These are phyloP conservation scores for Tiliacea aurago DNA, from an alignment of 2,888 invertebrate genomes.

Conservation along the genomic window DNA sequence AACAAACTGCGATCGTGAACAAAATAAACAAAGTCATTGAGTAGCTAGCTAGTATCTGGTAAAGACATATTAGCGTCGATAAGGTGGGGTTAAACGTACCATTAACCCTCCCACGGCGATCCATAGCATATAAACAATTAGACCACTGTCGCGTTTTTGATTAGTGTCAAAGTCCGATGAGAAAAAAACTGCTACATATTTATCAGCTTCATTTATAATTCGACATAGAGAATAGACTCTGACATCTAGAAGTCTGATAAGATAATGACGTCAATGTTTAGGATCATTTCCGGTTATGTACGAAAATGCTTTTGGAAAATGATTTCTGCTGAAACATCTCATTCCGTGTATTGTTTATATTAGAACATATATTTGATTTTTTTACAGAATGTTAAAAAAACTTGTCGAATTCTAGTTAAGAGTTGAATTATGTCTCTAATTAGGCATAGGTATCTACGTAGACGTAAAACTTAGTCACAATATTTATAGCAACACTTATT, in stretches of 20 bases:
- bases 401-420: not conserved
- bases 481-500: conserved; percentile 23
- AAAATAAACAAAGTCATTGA: conserved; percentile 49
- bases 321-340: conserved; percentile 14
- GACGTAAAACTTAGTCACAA: conserved; percentile 18
- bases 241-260: conserved; percentile 11
- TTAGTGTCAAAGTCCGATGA: conserved; percentile 59
- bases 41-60: conserved; percentile 33
- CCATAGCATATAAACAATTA: conserved; percentile 64
- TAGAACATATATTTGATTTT: conserved; percentile 1
- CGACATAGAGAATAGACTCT: not conserved
- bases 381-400: conserved; percentile 17
- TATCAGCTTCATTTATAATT: conserved; percentile 23
- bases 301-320: conserved; percentile 31
- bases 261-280: conserved; percentile 43
- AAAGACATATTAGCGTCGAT: conserved; percentile 56
- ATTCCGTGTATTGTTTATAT: conserved; percentile 28
- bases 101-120: conserved; percentile 63
- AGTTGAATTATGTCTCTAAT: not conserved
- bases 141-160: conserved; percentile 60
- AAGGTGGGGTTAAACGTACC: conserved; percentile 64
- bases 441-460: not conserved
- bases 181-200: conserved; percentile 30
- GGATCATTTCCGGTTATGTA: conserved; percentile 24
- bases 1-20: conserved; percentile 32